Evolutionary conservation across 2,113 vertebrate genomes (phyloP).

Genomic region (Oncorhynchus kisutch): DNA sequence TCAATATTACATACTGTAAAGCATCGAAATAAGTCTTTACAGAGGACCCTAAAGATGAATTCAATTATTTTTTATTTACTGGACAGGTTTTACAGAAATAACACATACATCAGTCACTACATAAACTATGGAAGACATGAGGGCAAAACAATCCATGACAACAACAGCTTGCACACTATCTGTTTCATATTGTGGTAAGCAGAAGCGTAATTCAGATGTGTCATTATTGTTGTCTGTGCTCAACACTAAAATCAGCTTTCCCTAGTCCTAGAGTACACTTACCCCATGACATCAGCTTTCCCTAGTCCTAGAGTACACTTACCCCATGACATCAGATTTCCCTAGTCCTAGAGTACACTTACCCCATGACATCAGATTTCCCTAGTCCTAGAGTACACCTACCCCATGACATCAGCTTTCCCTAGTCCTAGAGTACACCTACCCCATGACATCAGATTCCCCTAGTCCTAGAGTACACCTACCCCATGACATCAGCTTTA

Average conservation of each 20-base stretch:
- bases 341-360: slow-evolving; percentile 18
- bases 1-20: no score
- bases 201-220: neutral
- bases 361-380: neutral
- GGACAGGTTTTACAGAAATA: slow-evolving; percentile 38
- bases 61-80: neutral
- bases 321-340: neutral
- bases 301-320: slow-evolving; percentile 18
- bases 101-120: slow-evolving; percentile 35
- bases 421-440: slow-evolving; percentile 18
- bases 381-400: slow-evolving; percentile 17
- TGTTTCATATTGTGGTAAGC: slow-evolving; percentile 70
- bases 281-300: neutral
- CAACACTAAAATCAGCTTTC: neutral
- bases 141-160: slow-evolving; percentile 66
- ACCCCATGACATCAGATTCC: neutral
- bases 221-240: neutral
- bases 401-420: neutral
- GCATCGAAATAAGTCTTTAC: neutral
- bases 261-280: slow-evolving; percentile 18
- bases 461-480: no score
- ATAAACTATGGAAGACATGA: slow-evolving; percentile 70
- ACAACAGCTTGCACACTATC: slow-evolving; percentile 61
- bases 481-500: no score
- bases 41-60: neutral